A percentile compares a stretch with the other conserved stretches of the same genome.
Conservation (phyloP, 2,797 vertebrate genomes). For the Lithobates pipiens region DNA sequence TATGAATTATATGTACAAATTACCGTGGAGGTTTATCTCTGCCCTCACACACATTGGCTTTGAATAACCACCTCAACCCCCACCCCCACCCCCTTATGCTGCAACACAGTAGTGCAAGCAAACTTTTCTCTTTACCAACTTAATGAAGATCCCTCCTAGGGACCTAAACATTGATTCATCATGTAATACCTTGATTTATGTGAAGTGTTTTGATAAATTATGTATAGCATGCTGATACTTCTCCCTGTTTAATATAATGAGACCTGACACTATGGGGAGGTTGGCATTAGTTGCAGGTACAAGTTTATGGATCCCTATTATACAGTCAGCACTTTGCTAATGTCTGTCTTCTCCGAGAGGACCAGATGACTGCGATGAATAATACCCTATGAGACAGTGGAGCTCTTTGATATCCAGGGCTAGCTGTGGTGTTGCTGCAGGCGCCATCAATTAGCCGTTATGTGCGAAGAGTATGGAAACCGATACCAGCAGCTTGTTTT, state of each 20-base stretch:
- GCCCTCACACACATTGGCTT: not conserved
- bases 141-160: not conserved
- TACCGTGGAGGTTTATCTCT: too few species aligned
- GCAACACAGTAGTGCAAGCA: not conserved
- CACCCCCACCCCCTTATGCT: too few species aligned
- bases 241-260: constrained; percentile 23
- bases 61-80: not conserved
- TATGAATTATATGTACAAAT: too few species aligned
- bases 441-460: constrained; percentile 22
- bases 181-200: constrained; percentile 7
- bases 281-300: not conserved
- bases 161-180: constrained; percentile 10
- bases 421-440: constrained; percentile 18
- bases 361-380: not conserved
- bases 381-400: not conserved
- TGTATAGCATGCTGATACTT: not conserved
- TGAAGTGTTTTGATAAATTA: constrained; percentile 22
- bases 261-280: constrained; percentile 9
- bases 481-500: not conserved
- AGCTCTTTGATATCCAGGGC: constrained; percentile 17
- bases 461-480: not conserved
- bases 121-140: not conserved
- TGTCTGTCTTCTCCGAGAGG: not conserved
- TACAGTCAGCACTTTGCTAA: constrained; percentile 2
- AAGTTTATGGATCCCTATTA: not conserved